Evolutionary conservation across 92 coral and sea anemone species (phyloP).

Genomic region (Phymanthus crucifer): DNA sequence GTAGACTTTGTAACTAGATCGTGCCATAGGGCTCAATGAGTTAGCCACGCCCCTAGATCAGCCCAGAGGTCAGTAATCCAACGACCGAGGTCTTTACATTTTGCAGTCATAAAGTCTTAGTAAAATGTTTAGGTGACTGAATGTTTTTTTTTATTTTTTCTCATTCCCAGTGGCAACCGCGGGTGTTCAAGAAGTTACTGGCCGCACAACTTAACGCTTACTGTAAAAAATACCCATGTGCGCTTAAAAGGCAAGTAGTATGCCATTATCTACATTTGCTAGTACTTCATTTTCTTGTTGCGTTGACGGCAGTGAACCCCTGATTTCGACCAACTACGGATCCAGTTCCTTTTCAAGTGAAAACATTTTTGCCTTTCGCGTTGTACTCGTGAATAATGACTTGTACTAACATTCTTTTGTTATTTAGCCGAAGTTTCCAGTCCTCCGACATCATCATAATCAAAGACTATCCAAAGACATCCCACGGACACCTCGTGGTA

Average conservation of each 20-base stretch:
- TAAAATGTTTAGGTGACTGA: no score
- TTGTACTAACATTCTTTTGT: not conserved
- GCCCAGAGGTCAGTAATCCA: no score
- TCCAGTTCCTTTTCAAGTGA: no score
- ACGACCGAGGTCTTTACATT: no score
- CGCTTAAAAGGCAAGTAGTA: not conserved
- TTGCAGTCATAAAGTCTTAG: no score
- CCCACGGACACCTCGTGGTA: not conserved
- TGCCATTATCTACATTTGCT: not conserved
- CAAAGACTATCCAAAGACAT: not conserved
- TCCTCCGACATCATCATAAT: constrained; percentile 5
- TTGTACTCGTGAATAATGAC: no score
- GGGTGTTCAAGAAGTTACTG: not conserved
- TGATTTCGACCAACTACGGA: no score
- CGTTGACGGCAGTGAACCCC: not conserved
- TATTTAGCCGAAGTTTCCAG: not conserved
- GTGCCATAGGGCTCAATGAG: no score
- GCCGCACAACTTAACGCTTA: not conserved
- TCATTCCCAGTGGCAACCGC: not conserved
- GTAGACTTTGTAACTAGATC: no score
- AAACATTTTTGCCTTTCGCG: no score
- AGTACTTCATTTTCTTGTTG: not conserved
- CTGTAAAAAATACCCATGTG: not conserved
- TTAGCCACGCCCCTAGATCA: no score
- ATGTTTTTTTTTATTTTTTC: not conserved